These are phyloP conservation scores for Chaunax sp. DNA, from an alignment of 2,797 vertebrate genomes.

Conservation along the genomic window DNA sequence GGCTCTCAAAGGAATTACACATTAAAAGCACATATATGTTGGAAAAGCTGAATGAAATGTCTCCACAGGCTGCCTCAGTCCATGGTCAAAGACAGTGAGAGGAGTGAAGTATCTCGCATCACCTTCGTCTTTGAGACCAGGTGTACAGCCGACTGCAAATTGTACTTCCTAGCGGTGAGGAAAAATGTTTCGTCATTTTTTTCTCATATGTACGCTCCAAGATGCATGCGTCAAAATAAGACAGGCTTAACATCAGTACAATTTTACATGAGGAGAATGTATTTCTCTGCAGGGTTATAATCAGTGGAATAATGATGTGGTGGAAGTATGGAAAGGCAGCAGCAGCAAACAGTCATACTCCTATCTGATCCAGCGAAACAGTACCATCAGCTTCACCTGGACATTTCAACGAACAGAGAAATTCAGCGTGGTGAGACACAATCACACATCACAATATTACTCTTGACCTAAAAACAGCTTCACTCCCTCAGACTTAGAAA, in stretches of 20 bases:
- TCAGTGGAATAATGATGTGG: slow-evolving; percentile 84
- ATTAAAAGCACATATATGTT: neutral
- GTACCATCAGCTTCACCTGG: slow-evolving; percentile 92
- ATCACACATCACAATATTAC: neutral
- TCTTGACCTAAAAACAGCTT: neutral
- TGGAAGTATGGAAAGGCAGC: slow-evolving; percentile 91
- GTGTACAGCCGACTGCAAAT: slow-evolving; percentile 88
- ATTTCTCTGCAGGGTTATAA: slow-evolving; percentile 83
- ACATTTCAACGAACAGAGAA: slow-evolving; percentile 89
- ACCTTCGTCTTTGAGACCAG: slow-evolving; percentile 94
- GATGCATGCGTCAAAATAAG: neutral
- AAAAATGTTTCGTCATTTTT: neutral
- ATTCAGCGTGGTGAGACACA: slow-evolving; percentile 57
- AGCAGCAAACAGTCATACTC: slow-evolving; percentile 92
- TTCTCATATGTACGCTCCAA: neutral
- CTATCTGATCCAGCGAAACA: slow-evolving; percentile 88
- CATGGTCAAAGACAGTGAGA: slow-evolving; percentile 78
- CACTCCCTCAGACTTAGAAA: neutral
- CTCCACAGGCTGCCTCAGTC: slow-evolving; percentile 84
- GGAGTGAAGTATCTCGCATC: slow-evolving; percentile 87
- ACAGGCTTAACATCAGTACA: neutral
- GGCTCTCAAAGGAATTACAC: neutral
- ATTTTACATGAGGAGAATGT: neutral
- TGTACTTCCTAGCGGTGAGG: slow-evolving; percentile 92
- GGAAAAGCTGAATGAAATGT: neutral